A percentile compares a stretch with the other conserved stretches of the same genome.
These are phyloP conservation scores for Drosophila ogumai DNA, from an alignment of 1,140 invertebrate species.

Conservation along the genomic window DNA sequence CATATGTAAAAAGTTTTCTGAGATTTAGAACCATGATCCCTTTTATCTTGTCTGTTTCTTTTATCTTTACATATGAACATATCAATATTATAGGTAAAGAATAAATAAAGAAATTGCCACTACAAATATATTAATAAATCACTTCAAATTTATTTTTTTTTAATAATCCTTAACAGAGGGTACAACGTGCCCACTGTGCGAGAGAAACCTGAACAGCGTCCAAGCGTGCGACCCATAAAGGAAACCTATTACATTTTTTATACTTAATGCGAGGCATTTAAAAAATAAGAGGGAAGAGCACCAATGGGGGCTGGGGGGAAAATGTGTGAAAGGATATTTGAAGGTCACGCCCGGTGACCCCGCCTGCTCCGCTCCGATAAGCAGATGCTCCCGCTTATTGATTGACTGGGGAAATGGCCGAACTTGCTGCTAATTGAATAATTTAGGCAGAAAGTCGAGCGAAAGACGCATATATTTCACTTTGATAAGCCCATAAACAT, in stretches of 20 bases:
- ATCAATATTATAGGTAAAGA: too few species aligned
- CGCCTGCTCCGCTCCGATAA: slow-evolving; percentile 46
- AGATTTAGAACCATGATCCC: too few species aligned
- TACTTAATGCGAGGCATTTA: slow-evolving; percentile 69
- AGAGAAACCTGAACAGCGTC: slow-evolving; percentile 22
- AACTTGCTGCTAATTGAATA: slow-evolving; percentile 51
- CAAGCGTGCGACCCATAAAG: slow-evolving; percentile 52
- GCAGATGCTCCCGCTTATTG: slow-evolving; percentile 52
- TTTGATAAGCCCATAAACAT: slow-evolving; percentile 54
- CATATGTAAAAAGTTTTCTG: too few species aligned
- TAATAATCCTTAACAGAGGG: not conserved
- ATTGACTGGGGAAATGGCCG: slow-evolving; percentile 39
- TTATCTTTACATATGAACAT: too few species aligned
- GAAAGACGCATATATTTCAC: slow-evolving; percentile 40
- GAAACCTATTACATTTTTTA: slow-evolving; percentile 72
- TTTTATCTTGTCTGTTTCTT: too few species aligned
- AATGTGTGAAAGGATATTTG: slow-evolving; percentile 69
- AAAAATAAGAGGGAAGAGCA: slow-evolving; percentile 40
- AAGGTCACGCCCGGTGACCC: slow-evolving; percentile 60
- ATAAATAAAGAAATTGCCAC: too few species aligned
- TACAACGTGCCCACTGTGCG: not conserved
- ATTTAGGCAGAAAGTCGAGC: slow-evolving; percentile 45
- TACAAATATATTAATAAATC: not conserved
- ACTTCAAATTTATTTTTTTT: not conserved
- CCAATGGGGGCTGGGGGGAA: slow-evolving; percentile 7